A percentile compares a stretch with the other conserved stretches of the same genome.
Conservation (phyloP, 2,888 invertebrate genomes). For the Cepaea hortensis region DNA sequence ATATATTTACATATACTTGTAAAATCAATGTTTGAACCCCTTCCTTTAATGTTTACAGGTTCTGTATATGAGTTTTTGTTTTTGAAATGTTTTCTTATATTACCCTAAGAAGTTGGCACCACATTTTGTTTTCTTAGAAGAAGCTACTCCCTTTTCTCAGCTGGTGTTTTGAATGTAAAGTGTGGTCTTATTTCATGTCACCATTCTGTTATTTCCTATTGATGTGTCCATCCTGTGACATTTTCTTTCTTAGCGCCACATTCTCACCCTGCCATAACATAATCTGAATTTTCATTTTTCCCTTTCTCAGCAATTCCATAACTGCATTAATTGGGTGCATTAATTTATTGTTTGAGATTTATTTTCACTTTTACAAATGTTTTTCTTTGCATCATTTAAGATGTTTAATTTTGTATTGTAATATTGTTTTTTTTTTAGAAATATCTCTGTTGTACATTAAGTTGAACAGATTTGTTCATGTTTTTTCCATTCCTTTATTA, state of each 20-base stretch:
- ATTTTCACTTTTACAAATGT: constrained; percentile 1
- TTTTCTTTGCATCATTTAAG: constrained; percentile 14
- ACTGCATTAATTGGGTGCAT: constrained; percentile 8
- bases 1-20: neutral
- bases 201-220: neutral
- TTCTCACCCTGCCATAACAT: too few species aligned
- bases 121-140: neutral
- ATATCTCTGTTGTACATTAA: constrained; percentile 5
- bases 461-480: neutral
- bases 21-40: neutral
- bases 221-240: constrained; percentile 15
- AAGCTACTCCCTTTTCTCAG: neutral
- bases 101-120: neutral
- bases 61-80: neutral
- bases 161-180: neutral
- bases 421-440: neutral
- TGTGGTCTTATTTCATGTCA: neutral
- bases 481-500: neutral
- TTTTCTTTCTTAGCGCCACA: neutral
- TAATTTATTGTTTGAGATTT: constrained; percentile 22
- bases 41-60: neutral
- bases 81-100: neutral
- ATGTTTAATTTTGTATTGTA: neutral
- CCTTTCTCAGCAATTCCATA: constrained; percentile 15
- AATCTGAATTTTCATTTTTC: neutral